Evolutionary conservation across 2,797 vertebrate genomes (phyloP), one percentile per base, ranked within the genome.

Genomic region (Epinephelus malabaricus): DNA sequence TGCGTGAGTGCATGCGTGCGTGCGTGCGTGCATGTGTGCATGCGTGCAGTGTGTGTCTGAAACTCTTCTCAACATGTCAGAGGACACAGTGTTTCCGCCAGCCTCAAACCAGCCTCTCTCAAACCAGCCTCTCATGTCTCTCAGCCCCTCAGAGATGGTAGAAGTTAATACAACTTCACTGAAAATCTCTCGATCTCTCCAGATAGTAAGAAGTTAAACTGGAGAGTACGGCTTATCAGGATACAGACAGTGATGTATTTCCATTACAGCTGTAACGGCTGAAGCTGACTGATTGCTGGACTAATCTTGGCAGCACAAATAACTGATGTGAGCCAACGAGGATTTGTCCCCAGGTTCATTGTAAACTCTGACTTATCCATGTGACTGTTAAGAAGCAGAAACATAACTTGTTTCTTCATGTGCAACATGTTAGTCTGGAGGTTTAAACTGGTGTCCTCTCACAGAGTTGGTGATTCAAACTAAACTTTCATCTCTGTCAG

Each of bases 51-150:
- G 49, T 75, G 56, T 30, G 46, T 49, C 18, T 27, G 27, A 34
- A 34, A 34, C 49, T 11, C 85, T 18, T 87, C 82, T 66, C 73
- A 51, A 86, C 89, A 85, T 82, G 91, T 88, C 80, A 69, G 64
- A 60, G 81, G 47, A 66, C 49, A 25, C 17, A 0, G 0, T 27
- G 69, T 74, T 69, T 67, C 61, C n/a, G n/a, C n/a, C n/a, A n/a
- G n/a, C n/a, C 61, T 30, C 76, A 61, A 63, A 45, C 51, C 58
- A 21, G 14, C 78, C 78, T 73, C 74, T 85, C 61, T 30, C 76
- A 61, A 63, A 45, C 51, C 58, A 21, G 14, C 78, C 78, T 73
- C 74, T 85, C 67, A 73, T 79, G 66, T 84, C 81, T 55, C 70
- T 38, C 34, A 38, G 11, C 76, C 40, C 56, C 80, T 69, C 49